Conservation (phyloP, 2,113 vertebrate species). For the Pantherophis guttatus region DNA sequence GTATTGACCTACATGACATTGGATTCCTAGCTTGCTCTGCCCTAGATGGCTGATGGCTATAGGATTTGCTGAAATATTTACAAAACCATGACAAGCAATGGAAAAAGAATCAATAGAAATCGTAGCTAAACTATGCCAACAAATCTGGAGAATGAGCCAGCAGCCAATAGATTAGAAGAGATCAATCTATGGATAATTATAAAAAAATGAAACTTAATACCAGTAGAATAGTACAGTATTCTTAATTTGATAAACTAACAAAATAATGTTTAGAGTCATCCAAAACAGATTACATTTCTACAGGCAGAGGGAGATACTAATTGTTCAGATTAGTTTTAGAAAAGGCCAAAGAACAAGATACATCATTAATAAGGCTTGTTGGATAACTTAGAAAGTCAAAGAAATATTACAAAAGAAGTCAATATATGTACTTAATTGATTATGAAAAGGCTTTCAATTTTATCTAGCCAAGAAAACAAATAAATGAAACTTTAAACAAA, state of each 20-base stretch:
- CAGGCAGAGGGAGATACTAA: background rate
- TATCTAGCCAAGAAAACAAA: background rate
- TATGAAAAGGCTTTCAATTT: background rate
- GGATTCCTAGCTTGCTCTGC: background rate
- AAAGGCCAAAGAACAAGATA: background rate
- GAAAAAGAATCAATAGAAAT: background rate
- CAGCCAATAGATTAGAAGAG: background rate
- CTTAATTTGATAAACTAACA: background rate
- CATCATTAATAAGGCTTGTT: background rate
- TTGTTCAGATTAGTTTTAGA: background rate
- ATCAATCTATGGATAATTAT: background rate
- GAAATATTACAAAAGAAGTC: background rate
- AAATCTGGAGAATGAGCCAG: background rate
- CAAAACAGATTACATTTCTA: background rate
- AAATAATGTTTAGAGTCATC: background rate
- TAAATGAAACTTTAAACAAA: background rate
- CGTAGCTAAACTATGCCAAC: background rate
- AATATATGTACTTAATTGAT: background rate
- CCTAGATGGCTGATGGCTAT: background rate
- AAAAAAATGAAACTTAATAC: background rate
- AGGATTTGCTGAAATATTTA: background rate
- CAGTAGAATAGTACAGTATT: background rate
- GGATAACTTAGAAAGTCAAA: background rate
- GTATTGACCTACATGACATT: background rate
- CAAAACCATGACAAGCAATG: background rate